phyloP scores from a whole-genome alignment of 2,888 invertebrate species.

The Drosophila atroscutellata region DNA sequence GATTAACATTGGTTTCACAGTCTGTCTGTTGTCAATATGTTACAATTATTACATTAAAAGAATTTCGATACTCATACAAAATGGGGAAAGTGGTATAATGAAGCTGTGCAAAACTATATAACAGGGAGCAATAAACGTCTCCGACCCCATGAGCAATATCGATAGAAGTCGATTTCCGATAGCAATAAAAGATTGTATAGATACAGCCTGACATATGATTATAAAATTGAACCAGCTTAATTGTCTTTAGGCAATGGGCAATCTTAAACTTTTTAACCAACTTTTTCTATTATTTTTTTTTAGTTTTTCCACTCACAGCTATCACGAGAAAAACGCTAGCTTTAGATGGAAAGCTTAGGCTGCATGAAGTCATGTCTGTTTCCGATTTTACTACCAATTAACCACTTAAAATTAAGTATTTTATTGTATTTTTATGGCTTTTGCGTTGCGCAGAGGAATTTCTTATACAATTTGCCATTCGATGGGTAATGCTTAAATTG shows the following conservation, averaged over 20 bases:
- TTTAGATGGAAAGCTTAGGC: not conserved
- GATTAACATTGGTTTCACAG: not conserved
- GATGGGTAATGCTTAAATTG: conserved; percentile 13
- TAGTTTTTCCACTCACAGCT: not conserved
- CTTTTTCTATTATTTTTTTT: not conserved
- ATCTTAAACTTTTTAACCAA: not conserved
- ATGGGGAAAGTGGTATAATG: not conserved
- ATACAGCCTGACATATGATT: not conserved
- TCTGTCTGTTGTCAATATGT: not conserved
- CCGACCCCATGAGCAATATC: not conserved
- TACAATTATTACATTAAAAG: not conserved
- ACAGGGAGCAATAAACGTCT: too few relatives aligned
- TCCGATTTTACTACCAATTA: conserved; percentile 31
- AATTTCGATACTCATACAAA: not conserved
- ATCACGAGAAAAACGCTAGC: not conserved
- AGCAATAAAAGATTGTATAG: not conserved
- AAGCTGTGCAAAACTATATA: too few relatives aligned
- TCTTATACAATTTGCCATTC: conserved; percentile 14
- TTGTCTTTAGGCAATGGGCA: not conserved
- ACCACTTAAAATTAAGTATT: conserved; percentile 13
- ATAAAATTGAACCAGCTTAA: not conserved
- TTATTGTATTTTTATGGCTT: conserved; percentile 33
- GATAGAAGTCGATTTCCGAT: not conserved
- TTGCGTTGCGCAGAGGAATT: conserved; percentile 10
- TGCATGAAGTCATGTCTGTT: not conserved